Percentiles rank a stretch among this genome's conserved stretches.
Conservation (phyloP, 1,140 invertebrate genomes). For the Tribolium madens region DNA sequence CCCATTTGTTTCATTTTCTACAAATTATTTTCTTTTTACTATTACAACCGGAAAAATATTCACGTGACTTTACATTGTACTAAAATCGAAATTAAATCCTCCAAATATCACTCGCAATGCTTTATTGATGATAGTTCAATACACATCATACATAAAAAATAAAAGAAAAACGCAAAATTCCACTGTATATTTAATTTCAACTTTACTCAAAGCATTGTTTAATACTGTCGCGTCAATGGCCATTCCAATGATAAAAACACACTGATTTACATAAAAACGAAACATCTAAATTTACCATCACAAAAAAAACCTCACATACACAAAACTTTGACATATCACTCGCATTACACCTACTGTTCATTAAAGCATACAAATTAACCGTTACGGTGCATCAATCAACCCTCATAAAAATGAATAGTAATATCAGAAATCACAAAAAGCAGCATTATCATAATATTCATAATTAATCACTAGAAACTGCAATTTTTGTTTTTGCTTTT, state of each 20-base stretch:
- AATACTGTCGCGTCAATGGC: neutral
- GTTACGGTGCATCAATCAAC: neutral
- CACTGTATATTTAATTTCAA: slow-evolving; percentile 4
- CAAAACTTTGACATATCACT: neutral
- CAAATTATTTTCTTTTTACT: slow-evolving; percentile 56
- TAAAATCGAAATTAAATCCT: slow-evolving; percentile 13
- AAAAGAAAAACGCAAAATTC: neutral
- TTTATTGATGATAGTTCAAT: neutral
- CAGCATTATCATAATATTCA: no score
- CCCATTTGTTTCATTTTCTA: slow-evolving; percentile 61
- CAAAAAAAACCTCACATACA: neutral
- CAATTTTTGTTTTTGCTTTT: neutral
- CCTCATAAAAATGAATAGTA: neutral
- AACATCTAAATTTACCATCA: slow-evolving; percentile 2
- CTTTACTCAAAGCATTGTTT: slow-evolving; percentile 1
- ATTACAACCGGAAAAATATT: slow-evolving; percentile 12
- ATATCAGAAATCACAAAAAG: no score
- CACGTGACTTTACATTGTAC: neutral
- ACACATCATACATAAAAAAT: neutral
- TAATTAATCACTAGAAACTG: no score
- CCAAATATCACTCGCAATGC: neutral
- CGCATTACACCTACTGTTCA: neutral
- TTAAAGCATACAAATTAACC: neutral
- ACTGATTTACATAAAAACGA: slow-evolving; percentile 24
- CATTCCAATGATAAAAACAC: slow-evolving; percentile 6